Evolutionary conservation across 2,113 vertebrate genomes (phyloP).

Genomic region (Ammodytes dubius): DNA sequence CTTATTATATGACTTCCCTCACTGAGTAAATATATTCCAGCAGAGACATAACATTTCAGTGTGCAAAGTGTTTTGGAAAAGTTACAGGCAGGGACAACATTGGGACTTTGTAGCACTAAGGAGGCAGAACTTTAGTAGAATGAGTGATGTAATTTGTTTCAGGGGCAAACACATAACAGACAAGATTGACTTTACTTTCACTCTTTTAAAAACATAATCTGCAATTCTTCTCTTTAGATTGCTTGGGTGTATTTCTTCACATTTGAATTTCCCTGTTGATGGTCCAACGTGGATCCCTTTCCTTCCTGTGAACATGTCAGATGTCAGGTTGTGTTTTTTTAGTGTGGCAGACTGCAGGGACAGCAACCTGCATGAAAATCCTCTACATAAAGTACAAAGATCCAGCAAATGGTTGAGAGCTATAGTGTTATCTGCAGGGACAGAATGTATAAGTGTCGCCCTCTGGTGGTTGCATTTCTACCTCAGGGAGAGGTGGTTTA

Average conservation of each 20-base stretch:
- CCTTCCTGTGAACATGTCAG: slow-evolving; percentile 5
- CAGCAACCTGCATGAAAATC: background rate
- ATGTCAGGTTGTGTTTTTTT: slow-evolving; percentile 11
- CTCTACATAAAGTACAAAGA: background rate
- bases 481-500: background rate
- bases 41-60: slow-evolving; percentile 58
- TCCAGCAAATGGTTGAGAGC: background rate
- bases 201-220: slow-evolving; percentile 18
- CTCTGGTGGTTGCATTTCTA: slow-evolving; percentile 43
- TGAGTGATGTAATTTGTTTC: slow-evolving; percentile 1
- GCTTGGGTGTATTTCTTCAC: background rate
- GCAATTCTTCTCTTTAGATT: background rate
- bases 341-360: background rate
- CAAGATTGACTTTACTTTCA: slow-evolving; percentile 36
- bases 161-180: slow-evolving; percentile 5
- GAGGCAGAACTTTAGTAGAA: slow-evolving; percentile 7
- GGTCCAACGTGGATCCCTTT: background rate
- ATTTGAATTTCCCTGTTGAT: background rate
- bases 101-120: slow-evolving; percentile 25
- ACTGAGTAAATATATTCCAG: slow-evolving; percentile 68
- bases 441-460: slow-evolving; percentile 9
- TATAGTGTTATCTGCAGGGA: background rate
- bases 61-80: slow-evolving; percentile 60
- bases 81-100: slow-evolving; percentile 46
- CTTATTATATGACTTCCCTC: slow-evolving; percentile 75